Evolutionary conservation across 2,888 invertebrate species (phyloP), one percentile per base, ranked within the genome.

Genomic region (Unio delphinus): DNA sequence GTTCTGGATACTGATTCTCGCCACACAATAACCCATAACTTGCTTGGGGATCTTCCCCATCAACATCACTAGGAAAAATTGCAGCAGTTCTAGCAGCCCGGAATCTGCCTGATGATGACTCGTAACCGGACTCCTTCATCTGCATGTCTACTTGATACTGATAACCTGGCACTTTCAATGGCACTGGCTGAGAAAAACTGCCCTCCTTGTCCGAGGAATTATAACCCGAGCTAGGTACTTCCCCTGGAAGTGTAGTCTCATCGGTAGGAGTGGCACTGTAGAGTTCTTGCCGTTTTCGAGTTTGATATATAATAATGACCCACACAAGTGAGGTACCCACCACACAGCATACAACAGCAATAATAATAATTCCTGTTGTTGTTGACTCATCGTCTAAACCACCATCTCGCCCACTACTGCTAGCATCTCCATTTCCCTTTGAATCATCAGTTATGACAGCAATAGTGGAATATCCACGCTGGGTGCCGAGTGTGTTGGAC

Each of bases 311-410:
- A 76, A 96, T 95, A 68, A 96, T 94, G 64, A 96, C 95, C 96
- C 97, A 97, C 67, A 96, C 93, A 23, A 95, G 92, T 1, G 96
- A 96, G 11, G 96, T 97, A n/a, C 94, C 94, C 23, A 97, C 95
- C 67, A 96, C 95, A 90, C 96, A 95, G 89, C 95, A 95, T 59
- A 96, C 95, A 0, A 96, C 94, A 5, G 95, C 95, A 81, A 97
- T 95, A 85, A 97, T 94, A 80, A 96, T 94, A 76, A 97, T 94
- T 67, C 96, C 95, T 72, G 95, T 93, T 91, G 95, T 95, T 81
- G 95, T 95, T 3, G 90, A 89, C 55, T 88, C 87, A 85, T 94
- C 94, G 85, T 94, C 94, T 70, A 92, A 91, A 3, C 81, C 81
- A 20, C 73, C 75, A 17, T 72, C 74, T 15, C 77, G 72, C 0